phyloP scores from a whole-genome alignment of 1,140 invertebrate genomes.

The Drosophila lacertosa region DNA sequence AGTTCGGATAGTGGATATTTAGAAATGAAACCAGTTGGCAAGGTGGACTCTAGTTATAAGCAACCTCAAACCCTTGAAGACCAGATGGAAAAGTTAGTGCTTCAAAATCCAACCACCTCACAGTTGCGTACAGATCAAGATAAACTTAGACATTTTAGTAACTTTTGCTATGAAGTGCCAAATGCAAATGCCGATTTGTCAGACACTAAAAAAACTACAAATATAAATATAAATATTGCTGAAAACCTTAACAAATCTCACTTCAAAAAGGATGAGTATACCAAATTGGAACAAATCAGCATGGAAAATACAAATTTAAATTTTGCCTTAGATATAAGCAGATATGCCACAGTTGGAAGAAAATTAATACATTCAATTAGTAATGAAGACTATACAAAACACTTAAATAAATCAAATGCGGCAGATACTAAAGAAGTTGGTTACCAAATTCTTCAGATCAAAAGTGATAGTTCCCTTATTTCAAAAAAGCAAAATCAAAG shows the following conservation, averaged over 20 bases:
- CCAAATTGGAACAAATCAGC: conserved; percentile 25
- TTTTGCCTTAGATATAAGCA: conserved; percentile 40
- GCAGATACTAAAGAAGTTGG: conserved; percentile 45
- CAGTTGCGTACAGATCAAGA: conserved; percentile 9
- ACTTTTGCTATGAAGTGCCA: conserved; percentile 9
- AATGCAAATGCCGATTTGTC: conserved; percentile 24
- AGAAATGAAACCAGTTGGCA: conserved; percentile 84
- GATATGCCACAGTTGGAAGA: conserved; percentile 31
- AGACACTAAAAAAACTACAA: conserved; percentile 3
- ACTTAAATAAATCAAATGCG: conserved; percentile 42
- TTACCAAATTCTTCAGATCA: conserved; percentile 77
- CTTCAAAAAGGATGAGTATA: conserved; percentile 10
- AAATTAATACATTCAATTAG: conserved; percentile 70
- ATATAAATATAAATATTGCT: conserved; percentile 6
- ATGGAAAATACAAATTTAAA: conserved; percentile 19
- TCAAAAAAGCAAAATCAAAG: conserved; percentile 67
- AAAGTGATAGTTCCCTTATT: conserved; percentile 77
- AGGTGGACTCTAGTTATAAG: conserved; percentile 22
- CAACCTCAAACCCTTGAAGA: conserved; percentile 37
- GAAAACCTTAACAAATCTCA: conserved; percentile 7
- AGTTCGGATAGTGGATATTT: conserved; percentile 75
- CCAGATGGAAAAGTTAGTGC: conserved; percentile 42
- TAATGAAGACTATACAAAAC: conserved; percentile 67
- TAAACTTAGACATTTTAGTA: conserved; percentile 26
- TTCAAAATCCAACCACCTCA: conserved; percentile 16